Base-by-base conservation (phyloP, 2,888 invertebrate genomes). In the Epiblema foenella region DNA sequence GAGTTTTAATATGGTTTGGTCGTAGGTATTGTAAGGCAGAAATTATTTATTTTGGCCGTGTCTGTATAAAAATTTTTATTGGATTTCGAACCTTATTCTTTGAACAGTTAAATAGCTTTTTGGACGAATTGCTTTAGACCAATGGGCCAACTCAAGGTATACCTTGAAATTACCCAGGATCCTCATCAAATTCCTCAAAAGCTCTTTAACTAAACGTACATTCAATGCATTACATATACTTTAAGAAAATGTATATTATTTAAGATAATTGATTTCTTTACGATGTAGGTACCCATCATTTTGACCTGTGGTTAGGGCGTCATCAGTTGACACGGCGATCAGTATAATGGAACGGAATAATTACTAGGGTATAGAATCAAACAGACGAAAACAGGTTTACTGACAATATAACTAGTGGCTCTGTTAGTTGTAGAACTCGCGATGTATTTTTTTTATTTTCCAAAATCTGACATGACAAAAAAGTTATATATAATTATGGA, bases 281-380 rank as follows among this genome's bases (percentile, higher is more conserved):
- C 51, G 54, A 52, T 52, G 29, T 39, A 37, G n/a, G n/a, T n/a
- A n/a, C 46, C 59, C 60, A 60, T 56, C 59, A 49, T 49, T 66
- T 66, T 56, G 54, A 54, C 46, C 70, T 65, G 70, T 70, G 70
- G 64, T 69, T 69, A 69, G 20, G 20, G 17, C 58, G 65, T 70
- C 69, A 24, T 33, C 20, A 54, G 46, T 15, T 20, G 54, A 70
- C 54, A 33, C 10, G 46, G 17, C 57, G 68, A 57, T 15, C 39
- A 56, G 60, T 29, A 42, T 46, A 56, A 29, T 15, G 5, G 20
- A 56, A 29, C 10, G 5, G 20, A 17, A 9, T 37, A 20, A 37
- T 11, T 20, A 37, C 63, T 52, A 51, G 17, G 20, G 17, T 29
- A 29, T n/a, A 24, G 2, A 3, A 18, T 20, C 1, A 52, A 17